phyloP scores from a whole-genome alignment of 64 coral and sea anemone genomes.

The Montipora efflorescens region DNA sequence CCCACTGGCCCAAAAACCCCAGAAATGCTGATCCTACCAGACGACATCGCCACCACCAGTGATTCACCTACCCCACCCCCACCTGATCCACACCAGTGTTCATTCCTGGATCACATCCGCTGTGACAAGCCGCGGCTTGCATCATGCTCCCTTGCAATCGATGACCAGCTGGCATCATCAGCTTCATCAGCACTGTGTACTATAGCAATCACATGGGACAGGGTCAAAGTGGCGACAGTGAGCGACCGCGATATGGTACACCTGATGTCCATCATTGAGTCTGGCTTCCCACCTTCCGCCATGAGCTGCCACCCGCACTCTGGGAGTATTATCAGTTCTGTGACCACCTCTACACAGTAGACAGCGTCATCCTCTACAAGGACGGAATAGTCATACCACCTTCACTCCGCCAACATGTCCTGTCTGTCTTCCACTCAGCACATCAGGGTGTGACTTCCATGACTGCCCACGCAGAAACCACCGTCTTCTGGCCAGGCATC shows the following conservation, averaged over 20 bases:
- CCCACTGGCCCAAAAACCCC: slow-evolving; percentile 53
- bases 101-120: slow-evolving; percentile 26
- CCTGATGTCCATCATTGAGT: slow-evolving; percentile 21
- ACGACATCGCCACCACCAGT: slow-evolving; percentile 34
- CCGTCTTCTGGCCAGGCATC: slow-evolving; percentile 68
- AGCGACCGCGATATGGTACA: slow-evolving; percentile 5
- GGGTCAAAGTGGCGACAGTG: not conserved
- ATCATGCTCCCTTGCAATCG: not conserved
- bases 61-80: slow-evolving; percentile 4
- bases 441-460: slow-evolving; percentile 48
- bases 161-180: slow-evolving; percentile 10
- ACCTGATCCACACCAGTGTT: not conserved
- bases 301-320: slow-evolving; percentile 40
- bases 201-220: slow-evolving; percentile 10
- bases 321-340: slow-evolving; percentile 46
- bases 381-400: slow-evolving; percentile 31
- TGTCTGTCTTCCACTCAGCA: slow-evolving; percentile 38
- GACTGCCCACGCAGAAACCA: slow-evolving; percentile 14
- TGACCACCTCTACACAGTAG: slow-evolving; percentile 46
- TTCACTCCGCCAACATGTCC: not conserved
- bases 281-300: slow-evolving; percentile 56
- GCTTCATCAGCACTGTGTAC: slow-evolving; percentile 23
- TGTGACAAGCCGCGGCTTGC: not conserved
- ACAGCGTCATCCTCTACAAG: slow-evolving; percentile 53
- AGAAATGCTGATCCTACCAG: slow-evolving; percentile 45